These are phyloP conservation scores for Tenebrio molitor DNA, from an alignment of 1,140 invertebrate genomes.

Conservation along the genomic window DNA sequence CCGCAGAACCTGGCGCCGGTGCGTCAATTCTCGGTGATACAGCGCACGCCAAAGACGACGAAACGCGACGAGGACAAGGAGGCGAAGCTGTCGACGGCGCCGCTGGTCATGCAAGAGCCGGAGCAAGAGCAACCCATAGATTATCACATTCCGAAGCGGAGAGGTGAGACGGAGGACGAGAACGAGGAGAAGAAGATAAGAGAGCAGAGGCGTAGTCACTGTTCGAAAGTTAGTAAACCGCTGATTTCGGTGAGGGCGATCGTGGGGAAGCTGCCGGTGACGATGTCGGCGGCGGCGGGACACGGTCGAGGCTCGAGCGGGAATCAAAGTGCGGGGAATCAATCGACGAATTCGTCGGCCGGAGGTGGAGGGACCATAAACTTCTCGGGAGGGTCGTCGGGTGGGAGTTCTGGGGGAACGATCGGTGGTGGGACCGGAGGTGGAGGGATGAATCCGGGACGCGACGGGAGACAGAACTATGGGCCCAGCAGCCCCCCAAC, in stretches of 20 bases:
- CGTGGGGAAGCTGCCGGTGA: conserved; percentile 69
- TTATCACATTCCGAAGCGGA: conserved; percentile 86
- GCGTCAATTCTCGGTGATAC: conserved; percentile 81
- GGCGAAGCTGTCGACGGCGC: conserved; percentile 66
- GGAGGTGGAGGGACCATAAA: conserved; percentile 69
- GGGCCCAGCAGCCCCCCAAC: conserved; percentile 87
- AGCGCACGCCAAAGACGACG: conserved; percentile 78
- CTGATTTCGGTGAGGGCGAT: conserved; percentile 62
- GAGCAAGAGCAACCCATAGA: conserved; percentile 89
- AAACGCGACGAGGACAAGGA: conserved; percentile 71
- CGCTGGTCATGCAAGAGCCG: conserved; percentile 69
- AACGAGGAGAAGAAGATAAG: conserved; percentile 73
- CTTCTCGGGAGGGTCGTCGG: conserved; percentile 68
- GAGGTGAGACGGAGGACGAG: conserved; percentile 76
- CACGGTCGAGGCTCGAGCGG: conserved; percentile 76
- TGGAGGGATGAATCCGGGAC: conserved; percentile 79
- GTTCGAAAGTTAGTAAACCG: conserved; percentile 72
- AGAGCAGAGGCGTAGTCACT: conserved; percentile 72
- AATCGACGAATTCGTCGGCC: conserved; percentile 62
- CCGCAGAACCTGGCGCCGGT: conserved; percentile 70
- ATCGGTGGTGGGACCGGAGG: conserved; percentile 76
- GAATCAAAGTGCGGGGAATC: conserved; percentile 60
- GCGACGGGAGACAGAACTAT: conserved; percentile 83
- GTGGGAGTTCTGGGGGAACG: conserved; percentile 71
- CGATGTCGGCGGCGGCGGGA: conserved; percentile 79